These are phyloP conservation scores for Dusona sp. DNA, from an alignment of 2,888 invertebrate genomes.

Conservation along the genomic window DNA sequence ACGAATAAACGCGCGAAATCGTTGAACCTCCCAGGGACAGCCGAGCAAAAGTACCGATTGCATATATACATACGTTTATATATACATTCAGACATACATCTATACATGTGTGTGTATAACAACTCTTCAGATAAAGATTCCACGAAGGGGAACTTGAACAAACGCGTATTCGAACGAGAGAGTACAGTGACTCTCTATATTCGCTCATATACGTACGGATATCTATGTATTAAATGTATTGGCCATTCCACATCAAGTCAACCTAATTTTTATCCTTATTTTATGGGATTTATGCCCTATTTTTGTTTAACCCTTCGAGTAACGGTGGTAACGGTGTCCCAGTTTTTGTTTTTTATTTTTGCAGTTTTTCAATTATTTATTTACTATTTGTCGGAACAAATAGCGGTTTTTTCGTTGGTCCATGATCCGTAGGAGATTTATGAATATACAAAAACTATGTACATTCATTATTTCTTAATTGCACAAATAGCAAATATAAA, in stretches of 20 bases:
- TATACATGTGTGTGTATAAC: slow-evolving; percentile 12
- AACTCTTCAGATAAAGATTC: slow-evolving; percentile 67
- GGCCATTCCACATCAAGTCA: slow-evolving; percentile 16
- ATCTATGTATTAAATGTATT: neutral
- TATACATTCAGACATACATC: neutral
- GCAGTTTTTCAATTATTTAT: too few relatives aligned
- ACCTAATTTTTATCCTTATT: neutral
- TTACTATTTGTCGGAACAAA: too few relatives aligned
- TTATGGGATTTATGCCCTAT: neutral
- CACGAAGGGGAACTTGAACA: slow-evolving; percentile 66
- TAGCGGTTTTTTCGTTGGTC: too few relatives aligned
- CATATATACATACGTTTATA: slow-evolving; percentile 9
- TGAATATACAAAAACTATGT: too few relatives aligned
- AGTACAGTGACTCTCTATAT: slow-evolving; percentile 55
- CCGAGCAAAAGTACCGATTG: slow-evolving; percentile 54
- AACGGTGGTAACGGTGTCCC: too few relatives aligned
- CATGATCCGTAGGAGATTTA: too few relatives aligned
- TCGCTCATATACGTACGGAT: slow-evolving; percentile 15
- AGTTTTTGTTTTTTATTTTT: too few relatives aligned
- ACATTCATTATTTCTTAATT: too few relatives aligned
- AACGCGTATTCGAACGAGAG: slow-evolving; percentile 56
- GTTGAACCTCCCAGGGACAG: slow-evolving; percentile 55
- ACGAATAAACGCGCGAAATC: slow-evolving; percentile 49
- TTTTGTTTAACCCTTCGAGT: too few relatives aligned
- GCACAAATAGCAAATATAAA: too few relatives aligned